Percentiles rank a stretch among this genome's conserved stretches.
Conservation (phyloP, 2,113 vertebrate genomes). For the pig (Sus scrofa) region T2T-Sscrofa CM000820.6:121332001-121332500, state of each 20-base stretch:
- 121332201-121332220: neutral
- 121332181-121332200: neutral
- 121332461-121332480: neutral
- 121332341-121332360: neutral
- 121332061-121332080: neutral
- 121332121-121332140: neutral
- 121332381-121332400: neutral
- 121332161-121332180: neutral
- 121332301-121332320: neutral
- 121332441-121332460: neutral
- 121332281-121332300: neutral
- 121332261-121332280: neutral
- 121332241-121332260: neutral
- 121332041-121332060: neutral
- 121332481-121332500: neutral
- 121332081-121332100: neutral
- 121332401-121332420: neutral
- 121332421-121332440: neutral
- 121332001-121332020: constrained; percentile 32
- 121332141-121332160: neutral
- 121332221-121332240: neutral
- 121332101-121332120: neutral
- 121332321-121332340: neutral
- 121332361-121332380: neutral
- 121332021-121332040: neutral